Evolutionary conservation across 2,113 vertebrate genomes (phyloP), one percentile per base, ranked within the genome.

Genomic region (Chascanopsetta lugubris): DNA sequence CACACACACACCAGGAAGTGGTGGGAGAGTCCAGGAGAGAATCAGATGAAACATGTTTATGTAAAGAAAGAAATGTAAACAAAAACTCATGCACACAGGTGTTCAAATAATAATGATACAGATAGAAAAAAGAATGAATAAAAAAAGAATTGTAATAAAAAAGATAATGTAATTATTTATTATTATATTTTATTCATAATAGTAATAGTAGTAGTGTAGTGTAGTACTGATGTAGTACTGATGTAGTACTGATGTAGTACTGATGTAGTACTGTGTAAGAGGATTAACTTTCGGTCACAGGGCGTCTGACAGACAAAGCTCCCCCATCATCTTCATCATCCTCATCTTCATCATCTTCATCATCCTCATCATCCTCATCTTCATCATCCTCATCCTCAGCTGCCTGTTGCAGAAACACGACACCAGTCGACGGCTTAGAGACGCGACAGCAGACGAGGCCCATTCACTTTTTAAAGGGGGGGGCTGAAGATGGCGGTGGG

Each of bases 271-370:
- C 8, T 4, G 34, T 42, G n/a, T n/a, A 42, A 53, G 3, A 51
- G 86, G 86, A 88, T 88, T 86, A 88, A 73, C 53, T 79, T 22
- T 69, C 59, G 51, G 69, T 80, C 67, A 53, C 75, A 13, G 82
- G 8, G 4, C 29, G 73, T 79, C 71, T 48, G 56, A 84, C 72
- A 74, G 58, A 80, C 72, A 69, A 76, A 72, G 62, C 78, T 61
- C 71, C 79, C 72, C 51, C 78, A 50, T 80, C 80, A 68, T 21
- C 80, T 63, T 84, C n/a, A n/a, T n/a, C n/a, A n/a, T n/a, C n/a
- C n/a, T n/a, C n/a, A n/a, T n/a, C n/a, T n/a, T n/a, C n/a, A n/a
- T n/a, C n/a, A n/a, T n/a, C n/a, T n/a, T n/a, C n/a, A n/a, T n/a
- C n/a, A n/a, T n/a, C n/a, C n/a, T n/a, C n/a, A n/a, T n/a, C n/a